These are phyloP conservation scores for Phyto melanocephala DNA, from an alignment of 2,888 invertebrate genomes.

Conservation along the genomic window DNA sequence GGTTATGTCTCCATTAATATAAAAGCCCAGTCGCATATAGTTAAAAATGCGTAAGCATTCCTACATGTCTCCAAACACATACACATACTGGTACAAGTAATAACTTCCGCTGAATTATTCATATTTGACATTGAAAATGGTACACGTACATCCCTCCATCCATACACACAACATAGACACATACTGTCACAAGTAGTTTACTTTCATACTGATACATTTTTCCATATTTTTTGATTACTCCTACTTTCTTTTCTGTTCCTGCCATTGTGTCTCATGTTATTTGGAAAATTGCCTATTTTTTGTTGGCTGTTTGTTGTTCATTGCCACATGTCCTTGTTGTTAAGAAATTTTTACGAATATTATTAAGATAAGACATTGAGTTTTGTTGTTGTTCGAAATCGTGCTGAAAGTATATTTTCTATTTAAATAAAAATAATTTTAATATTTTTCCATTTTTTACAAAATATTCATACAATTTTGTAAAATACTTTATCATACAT, in stretches of 20 bases:
- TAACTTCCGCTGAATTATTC: conserved; percentile 65
- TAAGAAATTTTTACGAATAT: conserved; percentile 55
- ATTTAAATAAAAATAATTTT: background rate
- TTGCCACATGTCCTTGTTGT: conserved; percentile 49
- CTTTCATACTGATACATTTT: conserved; percentile 30
- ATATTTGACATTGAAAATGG: conserved; percentile 65
- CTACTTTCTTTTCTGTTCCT: conserved; percentile 7
- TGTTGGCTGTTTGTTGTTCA: conserved; percentile 2
- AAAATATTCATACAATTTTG: conserved; percentile 41
- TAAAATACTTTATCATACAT: conserved; percentile 39
- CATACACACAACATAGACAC: conserved; percentile 12
- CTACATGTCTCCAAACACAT: conserved; percentile 20
- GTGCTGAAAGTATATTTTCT: conserved; percentile 62
- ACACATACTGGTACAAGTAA: conserved; percentile 49
- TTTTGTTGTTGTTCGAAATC: conserved; percentile 36
- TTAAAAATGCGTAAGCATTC: conserved; percentile 32
- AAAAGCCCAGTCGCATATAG: background rate
- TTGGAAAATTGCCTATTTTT: conserved; percentile 62
- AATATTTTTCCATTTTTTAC: conserved; percentile 5
- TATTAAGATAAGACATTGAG: conserved; percentile 61
- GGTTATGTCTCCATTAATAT: conserved; percentile 1
- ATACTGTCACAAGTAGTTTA: conserved; percentile 8
- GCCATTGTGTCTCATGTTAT: conserved; percentile 14
- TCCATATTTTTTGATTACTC: conserved; percentile 33
- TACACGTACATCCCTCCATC: conserved; percentile 22